Percentiles rank a stretch among this genome's conserved stretches.
Evolutionary conservation across 2,888 invertebrate genomes (phyloP).

Genomic region (Mesopsocus fuscifrons): DNA sequence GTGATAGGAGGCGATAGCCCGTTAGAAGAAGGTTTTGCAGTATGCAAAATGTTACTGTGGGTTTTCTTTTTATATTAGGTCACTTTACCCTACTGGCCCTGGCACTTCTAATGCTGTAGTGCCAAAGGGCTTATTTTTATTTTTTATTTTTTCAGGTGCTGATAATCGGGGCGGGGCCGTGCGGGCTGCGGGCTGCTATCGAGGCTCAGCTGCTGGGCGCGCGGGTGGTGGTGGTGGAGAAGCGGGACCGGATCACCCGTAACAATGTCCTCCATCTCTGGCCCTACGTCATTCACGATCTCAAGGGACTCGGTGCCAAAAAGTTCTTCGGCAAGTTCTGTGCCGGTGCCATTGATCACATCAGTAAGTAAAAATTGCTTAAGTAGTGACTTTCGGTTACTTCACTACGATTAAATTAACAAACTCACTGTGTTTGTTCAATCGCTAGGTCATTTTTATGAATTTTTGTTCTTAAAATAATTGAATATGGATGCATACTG

Average conservation of each 20-base stretch:
- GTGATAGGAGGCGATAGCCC: too few relatives aligned
- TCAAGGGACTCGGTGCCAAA: constrained; percentile 84
- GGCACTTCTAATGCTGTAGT: too few relatives aligned
- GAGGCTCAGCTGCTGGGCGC: constrained; percentile 92
- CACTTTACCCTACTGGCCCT: too few relatives aligned
- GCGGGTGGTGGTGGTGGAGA: constrained; percentile 88
- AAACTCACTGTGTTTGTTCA: too few relatives aligned
- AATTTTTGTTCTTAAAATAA: not conserved
- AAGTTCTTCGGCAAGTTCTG: constrained; percentile 99
- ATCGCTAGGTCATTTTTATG: constrained; percentile 2
- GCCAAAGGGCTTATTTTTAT: too few relatives aligned
- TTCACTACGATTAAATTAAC: too few relatives aligned
- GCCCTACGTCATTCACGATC: constrained; percentile 95
- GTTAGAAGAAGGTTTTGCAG: too few relatives aligned
- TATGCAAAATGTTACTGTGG: too few relatives aligned
- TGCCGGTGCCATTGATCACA: constrained; percentile 95
- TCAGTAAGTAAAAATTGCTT: constrained; percentile 37
- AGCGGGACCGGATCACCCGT: constrained; percentile 80
- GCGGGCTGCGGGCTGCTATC: constrained; percentile 85
- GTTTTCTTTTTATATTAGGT: too few relatives aligned
- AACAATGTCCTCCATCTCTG: constrained; percentile 97
- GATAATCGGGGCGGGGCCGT: constrained; percentile 91
- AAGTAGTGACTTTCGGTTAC: too few relatives aligned
- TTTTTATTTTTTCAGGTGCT: too few relatives aligned
- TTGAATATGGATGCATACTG: not conserved